Evolutionary conservation across 92 coral and sea anemone genomes (phyloP), one percentile per base, ranked within the genome.

Genomic region (Pocillopora meandrina): DNA sequence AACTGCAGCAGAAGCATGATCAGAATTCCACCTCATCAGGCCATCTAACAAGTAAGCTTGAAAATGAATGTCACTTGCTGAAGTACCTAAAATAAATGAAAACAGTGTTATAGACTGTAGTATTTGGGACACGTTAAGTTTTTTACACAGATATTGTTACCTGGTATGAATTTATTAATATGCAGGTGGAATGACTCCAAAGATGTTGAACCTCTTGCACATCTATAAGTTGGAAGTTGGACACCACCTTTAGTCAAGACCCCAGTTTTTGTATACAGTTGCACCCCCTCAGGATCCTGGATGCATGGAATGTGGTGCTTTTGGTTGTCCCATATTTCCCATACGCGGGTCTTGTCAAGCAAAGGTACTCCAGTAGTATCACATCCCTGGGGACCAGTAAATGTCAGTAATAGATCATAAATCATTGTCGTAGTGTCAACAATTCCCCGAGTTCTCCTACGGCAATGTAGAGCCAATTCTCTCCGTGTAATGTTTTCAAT

Each of bases 11-110:
- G 85, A 56, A 19, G 85, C 85, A 34, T 78, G 89, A 55, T 90
- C 91, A 15, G 85, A 68, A 65, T 92, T 91, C 93, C 96, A 93
- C 58, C 86, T 65, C 10, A 34, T 0, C 17, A 90, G 61, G 36
- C 93, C 93, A 5, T 93, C 92, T 56, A 90, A 65, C 75, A 93
- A 80, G 65, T 90, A 93, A 1, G 94, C 97, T 78, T 93, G 97
- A 71, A 93, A 90, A 47, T 93, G 97, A 61, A 86, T 20, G 52
- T 75, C 90, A 76, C 87, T 92, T 12, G 92, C 93, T 66, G n/a
- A 31, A 19, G 74, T 80, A 61, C 71, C 63, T 66, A 21, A 26
- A 56, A 76, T 9, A 42, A 42, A 42, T 7, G 8, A 42, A 7
- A 42, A 42, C 52, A 42, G 52, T 42, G 4, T 42, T 42, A 42